A percentile compares a stretch with the other conserved stretches of the same genome.
Evolutionary conservation across 2,888 invertebrate genomes (phyloP).

Genomic region (Creontiades dilutus): DNA sequence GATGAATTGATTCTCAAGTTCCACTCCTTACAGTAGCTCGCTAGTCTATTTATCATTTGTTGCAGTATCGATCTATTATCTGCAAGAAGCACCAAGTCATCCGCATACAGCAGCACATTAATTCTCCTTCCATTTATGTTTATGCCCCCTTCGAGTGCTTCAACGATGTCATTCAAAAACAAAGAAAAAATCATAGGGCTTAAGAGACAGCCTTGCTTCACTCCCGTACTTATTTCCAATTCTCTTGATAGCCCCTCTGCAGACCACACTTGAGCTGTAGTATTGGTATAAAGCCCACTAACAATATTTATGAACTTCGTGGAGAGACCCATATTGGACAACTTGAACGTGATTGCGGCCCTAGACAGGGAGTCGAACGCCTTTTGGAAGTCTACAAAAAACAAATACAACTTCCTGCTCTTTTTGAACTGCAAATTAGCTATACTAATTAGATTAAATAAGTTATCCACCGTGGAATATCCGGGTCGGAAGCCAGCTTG

Average conservation of each 20-base stretch:
- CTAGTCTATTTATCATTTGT: conserved; percentile 32
- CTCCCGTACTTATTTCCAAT: conserved; percentile 69
- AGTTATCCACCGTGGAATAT: conserved; percentile 51
- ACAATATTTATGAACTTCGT: conserved; percentile 15
- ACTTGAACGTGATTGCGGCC: conserved; percentile 26
- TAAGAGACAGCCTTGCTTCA: conserved; percentile 64
- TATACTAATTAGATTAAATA: too few relatives aligned
- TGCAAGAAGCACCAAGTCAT: conserved; percentile 74
- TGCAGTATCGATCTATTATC: conserved; percentile 49
- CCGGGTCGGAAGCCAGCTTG: conserved; percentile 67
- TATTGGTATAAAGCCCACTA: background rate
- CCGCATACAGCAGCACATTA: conserved; percentile 71
- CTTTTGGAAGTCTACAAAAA: conserved; percentile 65
- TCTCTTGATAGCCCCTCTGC: conserved; percentile 64
- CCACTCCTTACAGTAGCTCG: conserved; percentile 43
- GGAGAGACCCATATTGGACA: conserved; percentile 25
- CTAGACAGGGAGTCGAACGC: conserved; percentile 75
- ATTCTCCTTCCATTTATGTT: conserved; percentile 32
- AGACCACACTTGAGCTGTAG: conserved; percentile 37
- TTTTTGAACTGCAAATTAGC: background rate
- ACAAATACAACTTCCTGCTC: conserved; percentile 15
- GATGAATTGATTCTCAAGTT: conserved; percentile 25
- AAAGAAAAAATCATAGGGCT: conserved; percentile 72
- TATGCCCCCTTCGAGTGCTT: conserved; percentile 47
- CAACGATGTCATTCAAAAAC: conserved; percentile 56